Percentiles rank a stretch among this genome's conserved stretches.
Evolutionary conservation across 2,888 invertebrate genomes (phyloP).

Genomic region (Himalopsyche japonica): DNA sequence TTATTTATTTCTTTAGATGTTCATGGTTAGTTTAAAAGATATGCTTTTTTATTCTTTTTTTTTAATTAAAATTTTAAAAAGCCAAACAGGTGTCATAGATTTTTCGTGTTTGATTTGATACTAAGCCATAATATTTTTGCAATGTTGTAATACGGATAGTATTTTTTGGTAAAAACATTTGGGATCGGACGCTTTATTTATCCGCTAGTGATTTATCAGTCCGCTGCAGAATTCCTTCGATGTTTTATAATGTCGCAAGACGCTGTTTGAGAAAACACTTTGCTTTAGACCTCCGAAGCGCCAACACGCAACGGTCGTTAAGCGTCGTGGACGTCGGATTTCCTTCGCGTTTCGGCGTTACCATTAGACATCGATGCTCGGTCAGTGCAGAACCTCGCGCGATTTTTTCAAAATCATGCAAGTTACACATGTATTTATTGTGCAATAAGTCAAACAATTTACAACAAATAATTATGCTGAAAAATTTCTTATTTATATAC

Average conservation of each 20-base stretch:
- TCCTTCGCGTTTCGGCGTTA: slow-evolving; percentile 8
- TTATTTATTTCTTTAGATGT: no score
- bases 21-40: no score
- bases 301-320: not conserved
- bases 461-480: not conserved
- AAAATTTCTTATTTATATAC: not conserved
- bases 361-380: slow-evolving; percentile 19
- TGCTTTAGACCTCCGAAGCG: not conserved
- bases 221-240: not conserved
- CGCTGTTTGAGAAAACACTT: not conserved
- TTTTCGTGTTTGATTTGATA: no score
- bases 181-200: not conserved
- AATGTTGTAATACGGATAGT: no score
- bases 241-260: not conserved
- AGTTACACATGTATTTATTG: not conserved
- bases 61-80: no score
- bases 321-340: slow-evolving; percentile 18
- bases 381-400: slow-evolving; percentile 18
- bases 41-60: no score
- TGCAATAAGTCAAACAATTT: not conserved
- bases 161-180: not conserved
- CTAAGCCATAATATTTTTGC: no score
- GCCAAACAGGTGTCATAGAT: no score
- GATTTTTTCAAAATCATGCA: not conserved
- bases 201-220: not conserved